Base-by-base conservation (phyloP, 2,888 invertebrate species). In the Acleris holmiana region DNA sequence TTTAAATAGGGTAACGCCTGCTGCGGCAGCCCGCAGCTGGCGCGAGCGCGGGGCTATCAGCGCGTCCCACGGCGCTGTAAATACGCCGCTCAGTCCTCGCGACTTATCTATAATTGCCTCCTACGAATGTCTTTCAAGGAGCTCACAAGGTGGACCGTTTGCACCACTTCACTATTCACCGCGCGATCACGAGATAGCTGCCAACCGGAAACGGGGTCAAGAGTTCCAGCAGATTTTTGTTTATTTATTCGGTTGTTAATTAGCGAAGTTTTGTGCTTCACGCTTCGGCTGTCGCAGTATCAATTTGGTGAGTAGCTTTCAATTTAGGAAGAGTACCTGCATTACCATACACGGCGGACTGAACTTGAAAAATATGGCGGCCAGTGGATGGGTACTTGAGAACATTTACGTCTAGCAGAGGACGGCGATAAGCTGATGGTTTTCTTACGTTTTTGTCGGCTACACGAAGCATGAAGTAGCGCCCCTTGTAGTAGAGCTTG, bases 401-500 rank as follows among this genome's bases (percentile, higher is more conserved):
- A 4, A 35, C 4, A 35, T 35, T 13, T 35, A 8, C 29, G 29
- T 29, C 8, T 2, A 29, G 7, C 8, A 2, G 29, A 8, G 35
- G 35, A 13, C 3, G 35, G 13, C 35, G 35, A 13, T 13, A 13
- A 35, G 35, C 35, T 35, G 13, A 35, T 35, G 10, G 13, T 35
- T 35, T 68, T 93, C 95, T 96, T 94, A 98, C 98, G 93, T 98
- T 98, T 94, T 98, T 99, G 93, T 99, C 99, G 79, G 97, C 96
- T 73, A 99, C 98, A 81, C 97, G 94, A 66, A 99, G 94, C 97
- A 99, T 98, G 93, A 99, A 99, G 93, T 98, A 98, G 83, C 98
- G 96, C 79, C 98, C 98, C 94, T 98, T 98, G 93, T 97, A 98
- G 90, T 98, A 98, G 81, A 99, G 97, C 94, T 99, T 99, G 77